Evolutionary conservation across 2,113 vertebrate genomes (phyloP), one percentile per base, ranked within the genome.

Genomic region (Athene cunicularia): DNA sequence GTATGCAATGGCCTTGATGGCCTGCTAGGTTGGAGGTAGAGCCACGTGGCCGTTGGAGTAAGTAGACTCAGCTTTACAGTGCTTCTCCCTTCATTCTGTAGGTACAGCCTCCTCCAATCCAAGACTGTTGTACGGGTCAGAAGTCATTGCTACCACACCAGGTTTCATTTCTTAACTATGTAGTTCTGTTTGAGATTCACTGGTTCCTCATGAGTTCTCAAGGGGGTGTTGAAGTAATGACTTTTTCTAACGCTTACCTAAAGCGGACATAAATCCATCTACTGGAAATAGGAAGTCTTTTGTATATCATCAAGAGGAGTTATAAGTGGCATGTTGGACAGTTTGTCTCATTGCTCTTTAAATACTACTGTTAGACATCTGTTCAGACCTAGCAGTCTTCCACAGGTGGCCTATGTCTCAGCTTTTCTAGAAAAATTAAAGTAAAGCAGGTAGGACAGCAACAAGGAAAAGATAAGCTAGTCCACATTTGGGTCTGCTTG

Each of bases 1-100:
- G 8, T 63, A 12, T 23, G 30, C 52, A 41, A 5, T 15, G 41
- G 21, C 49, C 59, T 70, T 64, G 14, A 30, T 71, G 37, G 32
- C 27, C 13, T 82, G 35, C 32, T 39, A 6, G 58, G 26, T 2
- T 96, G 80, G 45, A 11, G 9, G 18, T 82, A 12, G 37, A 81
- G 47, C 41, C 0, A 1, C 19, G 6, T 20, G 4, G 15, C 12
- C 3, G 1, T 14, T 41, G 35, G 33, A 14, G 17, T 12, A 67
- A 55, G 11, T 55, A 19, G 22, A 26, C 37, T 72, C 5, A 4
- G 52, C 22, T 86, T 24, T 87, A 8, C 7, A 26, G 41, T 0
- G 0, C 27, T 56, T 90, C 26, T 30, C 79, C 11, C 19, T 55
- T 60, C 53, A 13, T 85, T 71, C 47, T 60, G 21, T 43, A 22